Conservation (phyloP, 2,888 invertebrate species). For the Drosophila phalerata region DNA sequence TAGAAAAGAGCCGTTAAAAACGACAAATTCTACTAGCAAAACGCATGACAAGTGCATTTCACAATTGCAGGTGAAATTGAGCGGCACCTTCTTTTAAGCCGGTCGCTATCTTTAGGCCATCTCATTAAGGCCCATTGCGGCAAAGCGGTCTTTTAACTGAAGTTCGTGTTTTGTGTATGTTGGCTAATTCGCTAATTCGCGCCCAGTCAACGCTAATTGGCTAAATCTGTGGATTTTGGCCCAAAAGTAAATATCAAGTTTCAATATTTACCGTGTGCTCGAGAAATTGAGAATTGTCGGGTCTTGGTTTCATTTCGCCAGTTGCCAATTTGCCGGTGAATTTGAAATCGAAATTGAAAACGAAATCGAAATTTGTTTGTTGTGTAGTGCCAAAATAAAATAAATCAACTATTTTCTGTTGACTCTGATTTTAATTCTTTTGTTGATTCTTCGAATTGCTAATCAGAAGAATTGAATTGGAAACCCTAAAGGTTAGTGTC, state of each 20-base stretch:
- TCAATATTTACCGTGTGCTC: constrained; percentile 61
- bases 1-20: constrained; percentile 57
- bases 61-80: constrained; percentile 60
- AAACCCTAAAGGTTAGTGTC: constrained; percentile 50
- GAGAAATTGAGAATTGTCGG: constrained; percentile 33
- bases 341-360: constrained; percentile 23
- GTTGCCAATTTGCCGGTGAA: constrained; percentile 47
- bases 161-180: constrained; percentile 34
- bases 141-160: constrained; percentile 4
- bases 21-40: constrained; percentile 48
- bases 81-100: constrained; percentile 45
- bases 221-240: constrained; percentile 51
- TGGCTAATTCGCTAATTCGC: constrained; percentile 46
- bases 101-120: constrained; percentile 28
- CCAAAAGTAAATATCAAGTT: constrained; percentile 65
- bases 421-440: constrained; percentile 31
- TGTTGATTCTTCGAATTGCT: constrained; percentile 16
- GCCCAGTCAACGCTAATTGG: constrained; percentile 69
- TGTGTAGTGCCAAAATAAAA: constrained; percentile 37
- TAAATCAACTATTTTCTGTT: constrained; percentile 34
- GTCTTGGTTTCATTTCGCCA: constrained; percentile 10
- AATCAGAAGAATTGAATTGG: constrained; percentile 37
- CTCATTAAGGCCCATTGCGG: constrained; percentile 5
- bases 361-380: constrained; percentile 21
- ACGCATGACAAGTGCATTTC: constrained; percentile 55